phyloP scores from a whole-genome alignment of 2,113 vertebrate genomes.

The Isurus oxyrinchus region DNA sequence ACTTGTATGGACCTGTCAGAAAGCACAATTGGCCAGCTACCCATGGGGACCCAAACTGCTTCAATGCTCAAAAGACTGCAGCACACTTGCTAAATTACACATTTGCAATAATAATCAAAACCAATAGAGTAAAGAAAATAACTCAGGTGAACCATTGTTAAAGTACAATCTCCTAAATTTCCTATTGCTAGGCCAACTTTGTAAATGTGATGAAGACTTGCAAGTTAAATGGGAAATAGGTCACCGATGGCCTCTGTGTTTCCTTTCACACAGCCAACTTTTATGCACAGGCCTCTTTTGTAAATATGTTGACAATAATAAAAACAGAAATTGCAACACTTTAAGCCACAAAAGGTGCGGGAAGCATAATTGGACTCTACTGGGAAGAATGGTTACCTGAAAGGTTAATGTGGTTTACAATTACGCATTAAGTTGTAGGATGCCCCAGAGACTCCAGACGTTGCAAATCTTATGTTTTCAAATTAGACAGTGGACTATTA shows the following conservation, averaged over 20 bases:
- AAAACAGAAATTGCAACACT: not conserved
- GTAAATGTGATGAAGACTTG: not conserved
- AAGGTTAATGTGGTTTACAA: conserved; percentile 15
- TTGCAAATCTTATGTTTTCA: conserved; percentile 24
- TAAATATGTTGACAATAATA: not conserved
- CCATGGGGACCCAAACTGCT: not conserved
- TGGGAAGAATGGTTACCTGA: conserved; percentile 9
- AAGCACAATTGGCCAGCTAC: not conserved
- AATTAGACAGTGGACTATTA: conserved; percentile 33
- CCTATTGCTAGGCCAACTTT: not conserved
- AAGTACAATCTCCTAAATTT: not conserved
- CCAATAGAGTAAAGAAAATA: not conserved
- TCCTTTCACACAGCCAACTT: not conserved
- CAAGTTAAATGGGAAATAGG: not conserved
- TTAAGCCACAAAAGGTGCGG: not conserved
- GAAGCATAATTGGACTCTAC: not conserved
- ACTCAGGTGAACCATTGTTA: not conserved
- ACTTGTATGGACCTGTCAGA: not conserved
- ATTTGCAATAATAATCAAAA: not conserved
- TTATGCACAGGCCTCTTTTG: not conserved
- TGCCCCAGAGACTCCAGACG: not conserved
- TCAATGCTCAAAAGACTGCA: not conserved
- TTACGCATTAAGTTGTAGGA: conserved; percentile 17
- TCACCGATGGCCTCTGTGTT: not conserved
- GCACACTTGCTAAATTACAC: not conserved